Conservation (phyloP, 2,797 vertebrate species). For the Urophycis tenuis region DNA sequence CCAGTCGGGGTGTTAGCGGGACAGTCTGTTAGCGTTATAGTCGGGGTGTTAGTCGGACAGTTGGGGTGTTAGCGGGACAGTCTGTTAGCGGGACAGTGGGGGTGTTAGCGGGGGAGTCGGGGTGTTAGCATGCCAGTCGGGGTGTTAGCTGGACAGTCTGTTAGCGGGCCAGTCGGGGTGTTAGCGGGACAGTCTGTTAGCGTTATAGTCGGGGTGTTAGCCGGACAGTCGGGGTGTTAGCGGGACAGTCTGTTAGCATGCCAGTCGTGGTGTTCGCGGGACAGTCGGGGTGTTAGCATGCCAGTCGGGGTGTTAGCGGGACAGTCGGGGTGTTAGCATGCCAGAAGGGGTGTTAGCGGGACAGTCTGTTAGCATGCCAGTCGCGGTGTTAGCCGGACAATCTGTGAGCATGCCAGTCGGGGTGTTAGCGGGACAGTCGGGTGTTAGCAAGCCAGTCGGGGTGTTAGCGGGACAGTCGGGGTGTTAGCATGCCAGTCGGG, state of each 20-base stretch:
- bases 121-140: conserved; percentile 56
- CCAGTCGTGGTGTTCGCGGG: too few species aligned
- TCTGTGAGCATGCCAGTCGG: conserved; percentile 55
- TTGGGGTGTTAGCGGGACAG: conserved; percentile 58
- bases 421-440: conserved; percentile 30
- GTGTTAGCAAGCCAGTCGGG: conserved; percentile 56
- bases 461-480: conserved; percentile 30
- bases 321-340: too few species aligned
- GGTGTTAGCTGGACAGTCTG: conserved; percentile 55
- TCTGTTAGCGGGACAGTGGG: conserved; percentile 32
- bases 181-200: conserved; percentile 53
- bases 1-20: too few species aligned
- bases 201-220: too few species aligned
- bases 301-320: conserved; percentile 39
- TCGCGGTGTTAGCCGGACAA: too few species aligned
- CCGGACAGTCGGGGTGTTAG: too few species aligned
- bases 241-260: conserved; percentile 47
- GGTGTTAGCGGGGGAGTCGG: too few species aligned
- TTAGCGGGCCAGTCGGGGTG: too few species aligned
- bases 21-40: conserved; percentile 39
- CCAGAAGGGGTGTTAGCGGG: too few species aligned
- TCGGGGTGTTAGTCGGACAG: too few species aligned
- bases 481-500: conserved; percentile 56
- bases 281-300: too few species aligned
- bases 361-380: conserved; percentile 39